phyloP scores from a whole-genome alignment of 2,888 invertebrate species.

The Chrysomela aeneicollis region DNA sequence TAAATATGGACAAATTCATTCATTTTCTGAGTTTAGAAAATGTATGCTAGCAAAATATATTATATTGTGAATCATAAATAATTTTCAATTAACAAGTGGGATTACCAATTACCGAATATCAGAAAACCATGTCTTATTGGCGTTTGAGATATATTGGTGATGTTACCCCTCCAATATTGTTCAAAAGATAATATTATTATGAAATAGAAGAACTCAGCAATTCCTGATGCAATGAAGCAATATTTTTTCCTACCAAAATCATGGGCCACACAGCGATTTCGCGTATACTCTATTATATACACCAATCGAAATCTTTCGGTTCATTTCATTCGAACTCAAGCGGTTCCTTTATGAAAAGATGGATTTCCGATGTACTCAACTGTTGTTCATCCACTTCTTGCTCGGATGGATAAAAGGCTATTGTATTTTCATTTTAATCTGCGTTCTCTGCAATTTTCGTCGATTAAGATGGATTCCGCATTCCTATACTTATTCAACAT shows the following conservation, averaged over 20 bases:
- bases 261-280: neutral
- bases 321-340: constrained; percentile 23
- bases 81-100: no score
- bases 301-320: constrained; percentile 27
- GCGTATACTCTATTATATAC: constrained; percentile 19
- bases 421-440: constrained; percentile 20
- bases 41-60: neutral
- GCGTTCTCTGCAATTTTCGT: constrained; percentile 14
- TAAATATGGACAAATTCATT: neutral
- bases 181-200: no score
- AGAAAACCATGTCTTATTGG: no score
- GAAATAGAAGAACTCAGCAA: neutral
- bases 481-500: constrained; percentile 11
- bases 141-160: no score
- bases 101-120: no score
- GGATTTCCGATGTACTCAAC: constrained; percentile 28
- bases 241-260: neutral
- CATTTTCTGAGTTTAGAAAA: neutral
- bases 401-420: constrained; percentile 4
- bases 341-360: constrained; percentile 21
- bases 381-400: constrained; percentile 24
- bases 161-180: no score
- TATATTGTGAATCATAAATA: no score
- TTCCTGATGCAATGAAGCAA: neutral
- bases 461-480: constrained; percentile 8